phyloP scores from a whole-genome alignment of 2,113 vertebrate genomes.

The Synodontis membranacea region DNA sequence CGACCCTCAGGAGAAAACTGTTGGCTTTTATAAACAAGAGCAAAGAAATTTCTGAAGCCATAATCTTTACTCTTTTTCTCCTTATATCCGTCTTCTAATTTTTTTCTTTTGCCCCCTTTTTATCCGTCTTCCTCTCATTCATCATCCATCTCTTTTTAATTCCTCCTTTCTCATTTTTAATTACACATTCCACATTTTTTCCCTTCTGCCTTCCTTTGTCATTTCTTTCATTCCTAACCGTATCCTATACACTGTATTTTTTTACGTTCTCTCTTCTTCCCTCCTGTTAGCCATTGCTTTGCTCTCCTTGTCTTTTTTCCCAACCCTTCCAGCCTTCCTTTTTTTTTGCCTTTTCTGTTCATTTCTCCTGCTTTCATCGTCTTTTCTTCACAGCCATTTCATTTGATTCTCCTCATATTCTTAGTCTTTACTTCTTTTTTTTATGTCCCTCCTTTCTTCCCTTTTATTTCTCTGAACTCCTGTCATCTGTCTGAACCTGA shows the following conservation, averaged over 20 bases:
- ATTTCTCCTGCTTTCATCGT: not conserved
- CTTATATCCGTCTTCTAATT: not conserved
- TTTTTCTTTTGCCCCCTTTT: not conserved
- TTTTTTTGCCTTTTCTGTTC: not conserved
- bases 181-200: not conserved
- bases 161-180: not conserved
- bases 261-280: not conserved
- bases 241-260: too few species aligned
- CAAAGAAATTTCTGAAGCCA: not conserved
- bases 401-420: not conserved
- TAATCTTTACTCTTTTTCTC: not conserved
- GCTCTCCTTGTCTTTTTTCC: not conserved
- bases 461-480: not conserved
- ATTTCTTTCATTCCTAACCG: not conserved
- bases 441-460: slow-evolving; percentile 34
- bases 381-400: not conserved
- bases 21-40: not conserved
- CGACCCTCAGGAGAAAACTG: not conserved
- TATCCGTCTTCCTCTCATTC: not conserved
- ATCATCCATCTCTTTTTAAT: not conserved
- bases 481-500: not conserved
- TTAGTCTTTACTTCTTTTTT: not conserved
- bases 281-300: not conserved
- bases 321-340: not conserved
- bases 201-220: not conserved